Evolutionary conservation across 2,113 vertebrate genomes (phyloP).

Genomic region (Fregata magnificens): DNA sequence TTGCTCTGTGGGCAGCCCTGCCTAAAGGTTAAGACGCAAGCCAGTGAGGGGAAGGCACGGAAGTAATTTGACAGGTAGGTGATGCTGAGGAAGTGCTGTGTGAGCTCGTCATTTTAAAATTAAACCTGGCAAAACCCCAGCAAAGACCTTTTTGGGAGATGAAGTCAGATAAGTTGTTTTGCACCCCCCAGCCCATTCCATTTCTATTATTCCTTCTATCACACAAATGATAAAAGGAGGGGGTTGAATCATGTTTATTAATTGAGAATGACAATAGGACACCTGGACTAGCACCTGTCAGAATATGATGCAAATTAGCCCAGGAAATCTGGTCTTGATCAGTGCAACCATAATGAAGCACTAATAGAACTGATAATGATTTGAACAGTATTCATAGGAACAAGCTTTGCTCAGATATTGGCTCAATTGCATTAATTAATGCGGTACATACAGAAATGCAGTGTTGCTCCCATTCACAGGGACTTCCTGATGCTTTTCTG

Average conservation of each 20-base stretch:
- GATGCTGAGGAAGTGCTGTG: background rate
- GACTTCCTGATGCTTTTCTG: conserved; percentile 16
- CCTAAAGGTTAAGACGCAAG: too few species aligned
- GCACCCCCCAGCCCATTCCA: background rate
- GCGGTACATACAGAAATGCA: background rate
- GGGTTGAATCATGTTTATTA: background rate
- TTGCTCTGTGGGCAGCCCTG: background rate
- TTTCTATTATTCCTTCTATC: background rate
- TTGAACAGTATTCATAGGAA: background rate
- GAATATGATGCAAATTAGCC: conserved; percentile 57
- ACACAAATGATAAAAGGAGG: background rate
- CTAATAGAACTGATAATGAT: background rate
- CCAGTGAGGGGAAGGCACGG: background rate
- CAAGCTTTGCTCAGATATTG: background rate
- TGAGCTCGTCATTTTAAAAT: background rate
- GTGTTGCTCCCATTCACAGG: background rate
- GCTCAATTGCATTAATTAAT: conserved; percentile 10
- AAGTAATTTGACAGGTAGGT: background rate
- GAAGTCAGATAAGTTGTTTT: background rate
- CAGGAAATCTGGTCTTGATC: conserved; percentile 1
- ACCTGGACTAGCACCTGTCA: conserved; percentile 69
- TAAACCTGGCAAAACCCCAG: background rate
- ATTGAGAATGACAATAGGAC: conserved; percentile 34
- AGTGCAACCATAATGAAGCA: background rate
- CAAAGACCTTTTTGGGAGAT: background rate